These are phyloP conservation scores for Nemapogon koenigi DNA, from an alignment of 2,888 invertebrate species.

Conservation along the genomic window DNA sequence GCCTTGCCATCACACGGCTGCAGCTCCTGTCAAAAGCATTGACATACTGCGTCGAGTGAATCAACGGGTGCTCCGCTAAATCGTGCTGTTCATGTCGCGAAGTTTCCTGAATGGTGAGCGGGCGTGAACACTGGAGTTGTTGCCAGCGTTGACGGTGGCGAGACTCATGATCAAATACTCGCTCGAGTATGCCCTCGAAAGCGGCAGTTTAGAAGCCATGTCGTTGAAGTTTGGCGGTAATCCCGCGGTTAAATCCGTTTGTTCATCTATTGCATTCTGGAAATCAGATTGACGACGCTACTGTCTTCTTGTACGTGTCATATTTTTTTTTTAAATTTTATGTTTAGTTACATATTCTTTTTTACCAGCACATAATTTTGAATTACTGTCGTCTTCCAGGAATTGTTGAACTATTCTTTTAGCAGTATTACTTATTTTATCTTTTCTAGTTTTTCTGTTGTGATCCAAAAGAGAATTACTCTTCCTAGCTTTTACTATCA, in stretches of 20 bases:
- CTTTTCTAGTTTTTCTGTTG: too few species aligned
- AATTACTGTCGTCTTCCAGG: slow-evolving; percentile 18
- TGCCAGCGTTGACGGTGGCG: too few species aligned
- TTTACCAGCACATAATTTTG: slow-evolving; percentile 14
- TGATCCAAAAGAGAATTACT: too few species aligned
- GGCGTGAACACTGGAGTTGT: too few species aligned
- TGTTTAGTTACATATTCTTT: slow-evolving; percentile 13
- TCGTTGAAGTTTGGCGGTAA: too few species aligned
- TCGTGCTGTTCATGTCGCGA: not conserved
- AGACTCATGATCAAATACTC: too few species aligned
- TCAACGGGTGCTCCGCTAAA: not conserved
- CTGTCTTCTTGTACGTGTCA: slow-evolving; percentile 16
- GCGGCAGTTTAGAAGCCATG: too few species aligned
- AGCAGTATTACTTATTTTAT: too few species aligned
- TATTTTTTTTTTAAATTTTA: slow-evolving; percentile 13
- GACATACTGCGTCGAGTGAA: not conserved
- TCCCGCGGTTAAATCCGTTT: too few species aligned
- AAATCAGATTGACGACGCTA: too few species aligned
- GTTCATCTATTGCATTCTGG: too few species aligned
- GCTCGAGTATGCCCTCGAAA: too few species aligned
- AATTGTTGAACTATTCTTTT: slow-evolving; percentile 11
- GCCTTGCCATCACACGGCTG: not conserved
- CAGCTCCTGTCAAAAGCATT: not conserved
- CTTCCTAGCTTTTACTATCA: slow-evolving; percentile 8
- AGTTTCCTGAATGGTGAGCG: not conserved